phyloP scores from a whole-genome alignment of 2,888 invertebrate genomes.

The Ryuthela nishihirai region DNA sequence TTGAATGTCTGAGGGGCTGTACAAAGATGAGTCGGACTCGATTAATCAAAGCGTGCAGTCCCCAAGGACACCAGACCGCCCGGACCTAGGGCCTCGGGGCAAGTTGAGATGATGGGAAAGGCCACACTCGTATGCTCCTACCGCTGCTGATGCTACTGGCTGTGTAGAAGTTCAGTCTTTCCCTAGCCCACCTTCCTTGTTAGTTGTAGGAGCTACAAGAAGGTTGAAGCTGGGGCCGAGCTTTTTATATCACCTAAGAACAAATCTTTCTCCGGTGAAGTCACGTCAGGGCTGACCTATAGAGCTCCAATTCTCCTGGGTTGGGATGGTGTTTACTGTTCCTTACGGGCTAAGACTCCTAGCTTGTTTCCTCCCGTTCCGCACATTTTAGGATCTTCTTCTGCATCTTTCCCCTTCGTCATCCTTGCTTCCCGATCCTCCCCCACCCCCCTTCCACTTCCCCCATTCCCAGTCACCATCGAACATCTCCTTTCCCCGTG shows the following conservation, averaged over 20 bases:
- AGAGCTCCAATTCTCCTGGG: conserved; percentile 14
- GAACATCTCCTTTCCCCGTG: conserved; percentile 16
- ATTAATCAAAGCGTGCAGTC: conserved; percentile 36
- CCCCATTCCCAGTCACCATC: conserved; percentile 20
- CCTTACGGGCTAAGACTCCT: conserved; percentile 10
- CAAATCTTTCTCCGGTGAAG: conserved; percentile 12
- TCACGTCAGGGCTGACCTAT: conserved; percentile 2
- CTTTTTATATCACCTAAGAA: too few relatives aligned
- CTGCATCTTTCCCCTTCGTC: too few relatives aligned
- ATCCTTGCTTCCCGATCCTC: too few relatives aligned
- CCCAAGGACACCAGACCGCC: conserved; percentile 21
- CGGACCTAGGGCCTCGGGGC: conserved; percentile 24
- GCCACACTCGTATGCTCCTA: too few relatives aligned
- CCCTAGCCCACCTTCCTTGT: too few relatives aligned
- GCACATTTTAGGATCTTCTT: too few relatives aligned
- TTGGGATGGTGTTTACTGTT: conserved; percentile 32
- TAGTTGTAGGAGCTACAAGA: too few relatives aligned
- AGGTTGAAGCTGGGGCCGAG: too few relatives aligned
- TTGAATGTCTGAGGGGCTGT: conserved; percentile 39
- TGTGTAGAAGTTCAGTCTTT: too few relatives aligned
- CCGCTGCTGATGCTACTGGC: too few relatives aligned
- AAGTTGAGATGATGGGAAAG: conserved; percentile 35
- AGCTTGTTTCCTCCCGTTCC: too few relatives aligned
- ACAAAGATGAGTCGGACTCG: conserved; percentile 37
- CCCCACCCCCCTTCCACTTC: too few relatives aligned